Evolutionary conservation across 2,797 vertebrate species (phyloP).

Genomic region (Zalophus californianus): DNA sequence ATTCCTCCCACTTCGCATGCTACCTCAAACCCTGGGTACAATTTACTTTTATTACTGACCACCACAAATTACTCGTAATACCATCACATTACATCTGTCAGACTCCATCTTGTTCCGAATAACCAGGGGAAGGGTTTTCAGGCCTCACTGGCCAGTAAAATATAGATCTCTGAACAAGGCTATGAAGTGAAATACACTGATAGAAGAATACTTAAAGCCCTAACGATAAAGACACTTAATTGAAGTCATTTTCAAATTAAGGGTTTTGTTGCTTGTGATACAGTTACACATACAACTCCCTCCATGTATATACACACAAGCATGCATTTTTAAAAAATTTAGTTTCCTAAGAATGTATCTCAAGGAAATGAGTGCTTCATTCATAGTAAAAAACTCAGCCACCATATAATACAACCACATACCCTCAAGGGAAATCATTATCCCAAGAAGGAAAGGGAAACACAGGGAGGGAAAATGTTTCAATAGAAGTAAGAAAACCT

Average conservation of each 20-base stretch:
- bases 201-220: not conserved
- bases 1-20: not conserved
- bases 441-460: not conserved
- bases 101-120: not conserved
- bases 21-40: not conserved
- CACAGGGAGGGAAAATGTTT: not conserved
- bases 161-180: not conserved
- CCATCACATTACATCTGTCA: not conserved
- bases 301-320: not conserved
- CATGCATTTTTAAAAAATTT: not conserved
- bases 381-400: not conserved
- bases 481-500: not conserved
- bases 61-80: not conserved
- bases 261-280: not conserved
- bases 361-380: not conserved
- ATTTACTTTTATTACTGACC: not conserved
- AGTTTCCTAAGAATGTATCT: slow-evolving; percentile 39
- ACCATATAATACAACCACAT: not conserved
- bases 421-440: slow-evolving; percentile 45
- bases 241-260: slow-evolving; percentile 39
- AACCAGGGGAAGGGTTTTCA: not conserved
- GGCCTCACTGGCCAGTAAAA: not conserved
- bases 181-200: not conserved
- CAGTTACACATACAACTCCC: not conserved
- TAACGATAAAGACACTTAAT: not conserved